Evolutionary conservation across 1,140 invertebrate genomes (phyloP).

Genomic region (Berghia stephanieae): DNA sequence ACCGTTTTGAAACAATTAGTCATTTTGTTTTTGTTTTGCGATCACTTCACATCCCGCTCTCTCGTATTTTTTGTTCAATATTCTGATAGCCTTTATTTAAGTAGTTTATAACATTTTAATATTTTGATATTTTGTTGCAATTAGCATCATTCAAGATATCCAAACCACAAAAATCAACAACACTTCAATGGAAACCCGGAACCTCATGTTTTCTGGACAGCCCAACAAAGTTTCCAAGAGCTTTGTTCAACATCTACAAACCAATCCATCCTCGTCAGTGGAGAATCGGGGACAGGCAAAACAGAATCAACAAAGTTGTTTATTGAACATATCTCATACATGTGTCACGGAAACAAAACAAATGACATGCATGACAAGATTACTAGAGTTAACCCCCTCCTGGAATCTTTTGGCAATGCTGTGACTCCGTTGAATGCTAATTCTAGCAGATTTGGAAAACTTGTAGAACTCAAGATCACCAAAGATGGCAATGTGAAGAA

Average conservation of each 20-base stretch:
- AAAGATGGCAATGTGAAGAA: background rate
- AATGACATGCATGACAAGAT: constrained; percentile 7
- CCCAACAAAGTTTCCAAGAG: constrained; percentile 78
- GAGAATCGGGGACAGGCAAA: constrained; percentile 99
- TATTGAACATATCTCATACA: constrained; percentile 38
- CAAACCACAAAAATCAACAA: too few species aligned
- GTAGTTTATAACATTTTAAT: too few species aligned
- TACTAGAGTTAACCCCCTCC: constrained; percentile 84
- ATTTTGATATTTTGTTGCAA: too few species aligned
- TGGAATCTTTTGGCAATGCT: constrained; percentile 96
- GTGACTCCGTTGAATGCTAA: constrained; percentile 96
- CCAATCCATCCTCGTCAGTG: constrained; percentile 70
- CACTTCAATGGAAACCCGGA: too few species aligned
- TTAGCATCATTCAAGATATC: too few species aligned
- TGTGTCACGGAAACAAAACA: background rate
- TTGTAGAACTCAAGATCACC: constrained; percentile 75
- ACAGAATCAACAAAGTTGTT: constrained; percentile 75
- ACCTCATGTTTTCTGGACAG: constrained; percentile 84
- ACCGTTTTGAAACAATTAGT: too few species aligned
- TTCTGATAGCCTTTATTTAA: too few species aligned
- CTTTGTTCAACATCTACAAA: constrained; percentile 78
- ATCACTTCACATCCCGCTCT: too few species aligned
- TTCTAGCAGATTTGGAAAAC: constrained; percentile 95
- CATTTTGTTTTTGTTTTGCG: too few species aligned
- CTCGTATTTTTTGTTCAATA: too few species aligned